Base-by-base conservation (phyloP, 2,888 invertebrate genomes). In the Mycalesis mineus region DNA sequence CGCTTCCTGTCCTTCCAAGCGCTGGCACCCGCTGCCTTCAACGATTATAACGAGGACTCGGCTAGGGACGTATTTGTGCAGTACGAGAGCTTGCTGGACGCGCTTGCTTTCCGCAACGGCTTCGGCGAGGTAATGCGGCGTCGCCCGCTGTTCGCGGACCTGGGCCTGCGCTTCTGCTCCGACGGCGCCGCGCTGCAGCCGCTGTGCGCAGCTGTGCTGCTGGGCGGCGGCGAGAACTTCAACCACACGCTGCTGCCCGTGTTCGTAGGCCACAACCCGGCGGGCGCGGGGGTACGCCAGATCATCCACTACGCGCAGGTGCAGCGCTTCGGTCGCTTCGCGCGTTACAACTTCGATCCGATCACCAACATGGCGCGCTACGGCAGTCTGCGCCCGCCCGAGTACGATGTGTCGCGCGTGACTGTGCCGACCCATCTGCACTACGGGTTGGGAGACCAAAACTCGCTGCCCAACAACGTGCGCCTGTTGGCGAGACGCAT, bases 251-350 rank as follows among this genome's bases (percentile, higher is more conserved):
- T 94, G 81, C 65, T 94, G 3, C 94, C 94, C 0, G 92, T 93
- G 0, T 91, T 93, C 50, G 68, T 93, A 15, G 91, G 91, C 0
- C 93, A 94, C 67, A 84, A 88, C 0, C 94, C 94, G 1, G 93
- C 94, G 0, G 94, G 94, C 0, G 89, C 92, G 0, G 91, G 94
- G 0, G 90, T 91, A 1, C 91, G 91, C 66, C 94, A 95, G 75
- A 72, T 95, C 13, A 78, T 93, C 15, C 95, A 96, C 75, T 95
- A 91, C 73, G 92, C 87, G 0, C 95, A 95, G 77, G 87, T 91
- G 17, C 86, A 92, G 7, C 77, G 78, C 31, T 82, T 91, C 0
- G 80, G 78, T 0, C 68, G 75, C 40, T 91, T 92, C 69, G 78
- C 91, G 2, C 87, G 55, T 42, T 67, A 60, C 64, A 67, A 61